Evolutionary conservation across 2,797 vertebrate genomes (phyloP), one percentile per base, ranked within the genome.

Genomic region (Denticeps clupeoides): DNA sequence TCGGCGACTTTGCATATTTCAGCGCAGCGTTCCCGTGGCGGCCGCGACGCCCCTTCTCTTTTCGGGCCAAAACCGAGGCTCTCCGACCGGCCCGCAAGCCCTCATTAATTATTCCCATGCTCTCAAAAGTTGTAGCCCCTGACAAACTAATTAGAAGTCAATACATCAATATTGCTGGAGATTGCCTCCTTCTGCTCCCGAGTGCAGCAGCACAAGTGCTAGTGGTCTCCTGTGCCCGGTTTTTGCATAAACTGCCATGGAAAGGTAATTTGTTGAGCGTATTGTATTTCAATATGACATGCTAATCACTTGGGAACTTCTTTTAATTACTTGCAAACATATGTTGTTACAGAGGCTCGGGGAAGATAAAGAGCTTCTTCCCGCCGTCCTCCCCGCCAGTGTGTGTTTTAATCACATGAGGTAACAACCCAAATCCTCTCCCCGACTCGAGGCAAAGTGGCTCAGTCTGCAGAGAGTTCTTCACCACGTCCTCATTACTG

Each of bases 271-370:
- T 81, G 69, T 69, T 77, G 47, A 16, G 56, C 47, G 54, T 65
- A 62, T 71, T 77, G 70, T 79, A 72, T 78, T 79, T 79, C 68
- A 74, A 60, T 67, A 67, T 78, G 78, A 78, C 71, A 79, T 53
- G 55, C 68, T 67, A 72, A 63, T 63, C 74, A 23, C 71, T 57
- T 52, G 74, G 78, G 78, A 78, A 69, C 69, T 65, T 74, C 62
- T 78, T 82, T 78, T 82, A 83, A 83, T 84, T 82, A 82, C 77
- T 73, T 73, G 63, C 67, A 75, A 79, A 79, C 78, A 80, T 75
- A 71, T 82, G 74, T 78, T 75, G 72, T 64, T 75, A 68, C 65
- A 68, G 61, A 69, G 46, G 64, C 65, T 57, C 49, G 44, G 63
- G 68, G 67, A 78, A 71, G 66, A 75, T 59, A 57, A 61, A 64